phyloP scores from a whole-genome alignment of 2,113 vertebrate genomes.

The Macquaria ambigua region DNA sequence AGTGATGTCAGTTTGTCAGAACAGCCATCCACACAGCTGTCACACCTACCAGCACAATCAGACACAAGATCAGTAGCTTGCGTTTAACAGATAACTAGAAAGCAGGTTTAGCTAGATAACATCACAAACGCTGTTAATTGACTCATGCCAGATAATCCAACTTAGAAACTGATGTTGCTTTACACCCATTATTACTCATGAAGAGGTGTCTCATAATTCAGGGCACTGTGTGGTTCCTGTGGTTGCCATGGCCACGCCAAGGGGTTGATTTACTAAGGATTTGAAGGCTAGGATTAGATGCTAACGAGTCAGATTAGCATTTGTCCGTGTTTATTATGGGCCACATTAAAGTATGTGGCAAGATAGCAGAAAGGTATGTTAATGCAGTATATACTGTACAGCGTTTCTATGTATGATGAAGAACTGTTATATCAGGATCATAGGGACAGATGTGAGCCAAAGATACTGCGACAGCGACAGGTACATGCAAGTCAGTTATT shows the following conservation, averaged over 20 bases:
- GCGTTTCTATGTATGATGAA: not conserved
- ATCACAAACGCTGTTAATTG: slow-evolving; percentile 9
- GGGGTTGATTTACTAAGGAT: slow-evolving; percentile 7
- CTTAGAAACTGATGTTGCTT: not conserved
- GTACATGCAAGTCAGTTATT: too few relatives aligned
- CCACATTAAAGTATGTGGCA: not conserved
- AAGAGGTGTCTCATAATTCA: slow-evolving; percentile 3
- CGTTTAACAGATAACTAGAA: slow-evolving; percentile 7
- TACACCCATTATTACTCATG: not conserved
- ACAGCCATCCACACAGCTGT: slow-evolving; percentile 2
- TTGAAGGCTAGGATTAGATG: slow-evolving; percentile 13
- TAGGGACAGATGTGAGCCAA: too few relatives aligned
- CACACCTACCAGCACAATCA: not conserved
- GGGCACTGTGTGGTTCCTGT: not conserved
- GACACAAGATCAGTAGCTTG: not conserved
- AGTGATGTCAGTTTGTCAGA: not conserved
- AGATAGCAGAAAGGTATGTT: not conserved
- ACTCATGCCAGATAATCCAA: slow-evolving; percentile 19
- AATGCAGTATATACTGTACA: not conserved
- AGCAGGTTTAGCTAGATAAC: slow-evolving; percentile 13
- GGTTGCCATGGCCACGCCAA: slow-evolving; percentile 28
- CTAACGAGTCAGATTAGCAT: slow-evolving; percentile 12
- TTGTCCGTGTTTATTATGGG: slow-evolving; percentile 13
- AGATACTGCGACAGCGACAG: too few relatives aligned
- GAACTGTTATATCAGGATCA: not conserved